A percentile compares a stretch with the other conserved stretches of the same genome.
These are phyloP conservation scores for Drosophila funebris DNA, from an alignment of 1,140 invertebrate genomes.

Conservation along the genomic window DNA sequence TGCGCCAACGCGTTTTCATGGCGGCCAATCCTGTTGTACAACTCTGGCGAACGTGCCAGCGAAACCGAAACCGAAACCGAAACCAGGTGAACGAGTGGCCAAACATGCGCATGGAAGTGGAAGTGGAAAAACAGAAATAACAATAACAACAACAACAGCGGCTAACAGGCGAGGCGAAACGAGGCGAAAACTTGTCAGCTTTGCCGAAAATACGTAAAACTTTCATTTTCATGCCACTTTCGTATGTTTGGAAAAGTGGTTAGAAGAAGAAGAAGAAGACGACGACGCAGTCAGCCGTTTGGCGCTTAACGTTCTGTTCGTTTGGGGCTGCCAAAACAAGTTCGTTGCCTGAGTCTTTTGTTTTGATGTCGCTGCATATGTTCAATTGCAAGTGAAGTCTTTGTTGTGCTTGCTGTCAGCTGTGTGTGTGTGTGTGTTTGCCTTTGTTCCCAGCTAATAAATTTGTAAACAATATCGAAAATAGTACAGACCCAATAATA, in stretches of 20 bases:
- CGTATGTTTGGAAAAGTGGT: constrained; percentile 32
- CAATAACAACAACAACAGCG: constrained; percentile 15
- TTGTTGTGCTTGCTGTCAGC: not conserved
- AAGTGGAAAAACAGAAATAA: constrained; percentile 48
- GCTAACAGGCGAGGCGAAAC: constrained; percentile 2
- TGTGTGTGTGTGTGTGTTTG: too few species aligned
- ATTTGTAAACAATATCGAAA: constrained; percentile 78
- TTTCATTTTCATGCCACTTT: constrained; percentile 70
- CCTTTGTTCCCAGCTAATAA: constrained; percentile 73
- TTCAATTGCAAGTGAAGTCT: constrained; percentile 8
- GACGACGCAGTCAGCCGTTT: not conserved
- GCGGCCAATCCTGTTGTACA: constrained; percentile 71
- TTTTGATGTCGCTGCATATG: constrained; percentile 49
- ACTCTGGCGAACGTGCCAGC: constrained; percentile 49
- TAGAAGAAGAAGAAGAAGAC: constrained; percentile 19
- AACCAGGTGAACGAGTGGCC: constrained; percentile 74
- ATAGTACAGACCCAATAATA: constrained; percentile 54
- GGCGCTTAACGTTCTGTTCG: constrained; percentile 46
- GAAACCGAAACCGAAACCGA: constrained; percentile 60
- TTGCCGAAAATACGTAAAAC: constrained; percentile 56
- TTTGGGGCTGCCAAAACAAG: constrained; percentile 23
- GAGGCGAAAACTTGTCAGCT: constrained; percentile 57
- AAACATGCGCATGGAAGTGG: constrained; percentile 72
- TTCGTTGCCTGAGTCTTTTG: constrained; percentile 81
- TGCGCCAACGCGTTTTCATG: constrained; percentile 53